Conservation (phyloP, 2,888 invertebrate genomes). For the Machimus rusticus region DNA sequence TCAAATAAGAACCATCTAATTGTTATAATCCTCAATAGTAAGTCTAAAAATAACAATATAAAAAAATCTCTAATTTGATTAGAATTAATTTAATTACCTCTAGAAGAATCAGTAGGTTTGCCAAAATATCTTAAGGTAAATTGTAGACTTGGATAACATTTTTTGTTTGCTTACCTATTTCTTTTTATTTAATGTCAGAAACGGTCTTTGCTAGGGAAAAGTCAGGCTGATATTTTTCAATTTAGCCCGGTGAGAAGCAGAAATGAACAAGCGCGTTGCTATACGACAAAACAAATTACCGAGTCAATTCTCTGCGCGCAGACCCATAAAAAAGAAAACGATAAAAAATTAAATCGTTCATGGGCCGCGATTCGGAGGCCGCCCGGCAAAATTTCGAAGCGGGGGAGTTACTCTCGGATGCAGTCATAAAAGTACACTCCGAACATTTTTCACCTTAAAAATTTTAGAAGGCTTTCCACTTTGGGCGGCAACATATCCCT, state of each 20-base stretch:
- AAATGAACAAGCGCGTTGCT: neutral
- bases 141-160: neutral
- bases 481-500: neutral
- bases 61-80: too few relatives aligned
- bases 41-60: too few relatives aligned
- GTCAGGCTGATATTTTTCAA: neutral
- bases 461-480: constrained; percentile 18
- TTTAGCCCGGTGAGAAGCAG: neutral
- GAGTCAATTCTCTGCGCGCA: neutral
- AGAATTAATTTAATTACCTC: too few relatives aligned
- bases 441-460: constrained; percentile 34
- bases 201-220: neutral
- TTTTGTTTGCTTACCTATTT: neutral
- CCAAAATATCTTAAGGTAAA: too few relatives aligned
- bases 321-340: neutral
- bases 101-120: too few relatives aligned
- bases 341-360: constrained; percentile 22
- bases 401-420: neutral
- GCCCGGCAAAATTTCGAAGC: neutral
- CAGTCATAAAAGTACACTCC: constrained; percentile 32
- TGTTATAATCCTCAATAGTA: too few relatives aligned
- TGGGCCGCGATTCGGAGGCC: neutral
- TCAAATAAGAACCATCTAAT: too few relatives aligned
- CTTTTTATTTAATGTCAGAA: neutral
- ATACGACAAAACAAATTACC: neutral